Conservation (phyloP, 1,140 invertebrate genomes). For the Antheraea pernyi region DNA sequence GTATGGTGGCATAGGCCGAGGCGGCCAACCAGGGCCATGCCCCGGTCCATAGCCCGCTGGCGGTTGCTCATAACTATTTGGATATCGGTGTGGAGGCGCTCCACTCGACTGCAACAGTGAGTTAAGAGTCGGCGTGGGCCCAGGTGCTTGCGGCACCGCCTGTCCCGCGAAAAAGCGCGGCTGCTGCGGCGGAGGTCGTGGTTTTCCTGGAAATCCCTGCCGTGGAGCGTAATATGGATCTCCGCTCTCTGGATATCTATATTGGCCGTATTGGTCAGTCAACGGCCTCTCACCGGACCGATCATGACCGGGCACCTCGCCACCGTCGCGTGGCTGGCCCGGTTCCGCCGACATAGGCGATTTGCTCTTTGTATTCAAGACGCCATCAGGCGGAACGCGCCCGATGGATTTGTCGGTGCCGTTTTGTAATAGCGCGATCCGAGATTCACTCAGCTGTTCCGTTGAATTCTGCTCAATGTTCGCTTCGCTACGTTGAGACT, state of each 20-base stretch:
- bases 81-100: conserved; percentile 81
- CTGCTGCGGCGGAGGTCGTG: conserved; percentile 65
- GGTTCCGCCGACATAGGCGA: conserved; percentile 73
- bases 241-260: conserved; percentile 66
- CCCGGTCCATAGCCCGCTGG: conserved; percentile 63
- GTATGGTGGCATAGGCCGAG: conserved; percentile 73
- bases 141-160: conserved; percentile 86
- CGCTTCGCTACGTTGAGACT: conserved; percentile 82
- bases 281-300: conserved; percentile 59
- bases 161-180: conserved; percentile 83
- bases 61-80: conserved; percentile 72
- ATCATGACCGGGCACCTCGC: conserved; percentile 67
- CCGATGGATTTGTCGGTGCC: conserved; percentile 78
- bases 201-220: conserved; percentile 72
- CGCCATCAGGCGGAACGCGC: conserved; percentile 75
- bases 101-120: conserved; percentile 92
- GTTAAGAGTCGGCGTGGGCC: conserved; percentile 94
- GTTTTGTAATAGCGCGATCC: conserved; percentile 81
- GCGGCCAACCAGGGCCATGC: conserved; percentile 68
- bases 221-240: conserved; percentile 67
- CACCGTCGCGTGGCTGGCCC: conserved; percentile 66
- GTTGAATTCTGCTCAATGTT: conserved; percentile 81
- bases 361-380: conserved; percentile 77
- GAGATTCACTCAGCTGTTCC: conserved; percentile 81
- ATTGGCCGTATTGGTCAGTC: conserved; percentile 67